Evolutionary conservation across 2,797 vertebrate genomes (phyloP).

Genomic region (Enteromius unitaeniatus): DNA sequence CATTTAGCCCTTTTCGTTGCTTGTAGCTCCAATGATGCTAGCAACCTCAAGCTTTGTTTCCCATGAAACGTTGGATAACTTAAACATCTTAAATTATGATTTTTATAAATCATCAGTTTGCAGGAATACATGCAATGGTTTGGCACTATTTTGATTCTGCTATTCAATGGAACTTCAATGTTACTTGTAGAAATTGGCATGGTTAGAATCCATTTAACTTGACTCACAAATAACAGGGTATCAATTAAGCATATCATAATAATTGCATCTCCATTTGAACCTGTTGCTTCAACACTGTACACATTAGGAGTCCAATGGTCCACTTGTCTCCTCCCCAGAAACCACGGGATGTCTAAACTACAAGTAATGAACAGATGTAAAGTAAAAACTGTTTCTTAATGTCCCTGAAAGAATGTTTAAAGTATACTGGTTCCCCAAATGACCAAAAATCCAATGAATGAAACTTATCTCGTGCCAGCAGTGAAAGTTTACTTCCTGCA

Average conservation of each 20-base stretch:
- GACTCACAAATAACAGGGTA: not conserved
- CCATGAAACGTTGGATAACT: not conserved
- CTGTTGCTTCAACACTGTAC: not conserved
- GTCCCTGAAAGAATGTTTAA: not conserved
- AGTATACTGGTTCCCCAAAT: not conserved
- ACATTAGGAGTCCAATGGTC: not conserved
- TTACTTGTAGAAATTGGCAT: not conserved
- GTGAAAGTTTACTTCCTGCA: constrained; percentile 5
- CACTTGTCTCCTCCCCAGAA: not conserved
- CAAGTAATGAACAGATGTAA: not conserved
- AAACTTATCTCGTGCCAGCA: constrained; percentile 7
- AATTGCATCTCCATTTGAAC: not conserved
- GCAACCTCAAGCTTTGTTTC: not conserved
- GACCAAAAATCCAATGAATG: not conserved
- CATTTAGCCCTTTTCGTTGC: not conserved
- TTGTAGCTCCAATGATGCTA: not conserved
- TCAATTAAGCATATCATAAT: not conserved
- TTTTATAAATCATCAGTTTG: not conserved
- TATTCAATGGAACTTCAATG: not conserved
- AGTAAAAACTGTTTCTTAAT: not conserved
- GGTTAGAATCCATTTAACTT: not conserved
- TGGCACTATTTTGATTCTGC: not conserved
- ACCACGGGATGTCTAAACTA: not conserved
- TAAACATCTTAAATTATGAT: not conserved
- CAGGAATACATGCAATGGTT: not conserved